Conservation (phyloP, 1,140 invertebrate species). For the Octopus bimaculoides region DNA sequence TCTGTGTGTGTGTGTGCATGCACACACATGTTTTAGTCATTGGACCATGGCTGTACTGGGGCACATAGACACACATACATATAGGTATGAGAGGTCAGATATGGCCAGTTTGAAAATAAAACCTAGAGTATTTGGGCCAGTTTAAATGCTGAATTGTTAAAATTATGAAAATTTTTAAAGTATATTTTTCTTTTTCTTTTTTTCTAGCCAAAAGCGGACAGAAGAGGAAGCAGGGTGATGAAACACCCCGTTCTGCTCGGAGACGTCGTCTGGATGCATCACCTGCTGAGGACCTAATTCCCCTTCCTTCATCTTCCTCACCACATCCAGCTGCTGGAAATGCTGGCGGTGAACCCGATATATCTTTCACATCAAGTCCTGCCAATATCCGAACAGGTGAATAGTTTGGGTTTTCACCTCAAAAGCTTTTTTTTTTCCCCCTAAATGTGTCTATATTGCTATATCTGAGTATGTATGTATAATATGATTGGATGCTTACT, state of each 20-base stretch:
- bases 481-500: too few species aligned
- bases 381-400: slow-evolving; percentile 8
- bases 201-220: background rate
- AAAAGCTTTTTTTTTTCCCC: background rate
- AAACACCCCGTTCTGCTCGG: background rate
- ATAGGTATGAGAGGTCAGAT: background rate
- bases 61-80: background rate
- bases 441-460: too few species aligned
- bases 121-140: background rate
- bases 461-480: too few species aligned
- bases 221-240: background rate
- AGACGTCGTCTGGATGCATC: slow-evolving; percentile 14
- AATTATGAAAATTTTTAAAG: background rate
- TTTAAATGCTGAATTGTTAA: background rate
- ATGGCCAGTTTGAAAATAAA: background rate
- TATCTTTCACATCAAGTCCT: slow-evolving; percentile 12
- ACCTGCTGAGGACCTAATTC: slow-evolving; percentile 13
- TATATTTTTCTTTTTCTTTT: background rate
- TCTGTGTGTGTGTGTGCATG: too few species aligned
- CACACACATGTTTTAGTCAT: too few species aligned
- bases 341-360: background rate
- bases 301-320: slow-evolving; percentile 12
- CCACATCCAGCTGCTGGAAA: slow-evolving; percentile 9
- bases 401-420: background rate
- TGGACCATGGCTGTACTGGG: too few species aligned